These are phyloP conservation scores for Drosophila meridiana DNA, from an alignment of 2,888 invertebrate genomes.

Conservation along the genomic window DNA sequence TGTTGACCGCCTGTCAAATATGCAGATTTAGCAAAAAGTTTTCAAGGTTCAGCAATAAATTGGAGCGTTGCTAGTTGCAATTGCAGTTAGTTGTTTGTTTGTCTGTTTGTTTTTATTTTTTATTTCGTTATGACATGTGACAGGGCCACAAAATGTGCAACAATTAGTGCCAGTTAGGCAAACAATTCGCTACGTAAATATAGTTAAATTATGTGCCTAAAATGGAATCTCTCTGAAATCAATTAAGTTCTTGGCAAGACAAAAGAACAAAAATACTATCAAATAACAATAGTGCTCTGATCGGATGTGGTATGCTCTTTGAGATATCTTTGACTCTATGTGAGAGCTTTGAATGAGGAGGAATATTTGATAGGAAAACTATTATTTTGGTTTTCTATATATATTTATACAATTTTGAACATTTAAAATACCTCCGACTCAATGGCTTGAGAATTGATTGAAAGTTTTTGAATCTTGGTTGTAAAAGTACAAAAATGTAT, in stretches of 20 bases:
- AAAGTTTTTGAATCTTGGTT: too few relatives aligned
- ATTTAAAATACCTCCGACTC: too few relatives aligned
- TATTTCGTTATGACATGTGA: conserved; percentile 36
- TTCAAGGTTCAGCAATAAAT: conserved; percentile 29
- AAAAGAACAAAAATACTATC: neutral
- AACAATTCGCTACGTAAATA: conserved; percentile 47
- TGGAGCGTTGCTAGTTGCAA: conserved; percentile 23
- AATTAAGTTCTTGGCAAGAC: conserved; percentile 34
- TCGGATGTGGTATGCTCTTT: neutral
- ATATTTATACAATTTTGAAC: too few relatives aligned
- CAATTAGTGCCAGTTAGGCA: conserved; percentile 59
- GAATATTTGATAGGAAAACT: too few relatives aligned
- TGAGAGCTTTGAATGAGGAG: too few relatives aligned
- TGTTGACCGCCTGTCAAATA: conserved; percentile 67
- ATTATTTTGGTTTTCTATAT: too few relatives aligned
- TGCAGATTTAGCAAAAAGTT: conserved; percentile 59
- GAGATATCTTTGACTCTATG: neutral
- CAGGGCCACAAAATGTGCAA: conserved; percentile 48
- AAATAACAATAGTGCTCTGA: neutral
- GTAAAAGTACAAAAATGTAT: too few relatives aligned
- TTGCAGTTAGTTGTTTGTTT: conserved; percentile 32
- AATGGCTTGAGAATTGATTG: too few relatives aligned
- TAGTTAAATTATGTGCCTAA: conserved; percentile 45
- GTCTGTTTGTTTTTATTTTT: neutral
- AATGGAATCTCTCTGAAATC: conserved; percentile 43